Evolutionary conservation across 2,888 invertebrate genomes (phyloP).

Genomic region (Craniophora ligustri): DNA sequence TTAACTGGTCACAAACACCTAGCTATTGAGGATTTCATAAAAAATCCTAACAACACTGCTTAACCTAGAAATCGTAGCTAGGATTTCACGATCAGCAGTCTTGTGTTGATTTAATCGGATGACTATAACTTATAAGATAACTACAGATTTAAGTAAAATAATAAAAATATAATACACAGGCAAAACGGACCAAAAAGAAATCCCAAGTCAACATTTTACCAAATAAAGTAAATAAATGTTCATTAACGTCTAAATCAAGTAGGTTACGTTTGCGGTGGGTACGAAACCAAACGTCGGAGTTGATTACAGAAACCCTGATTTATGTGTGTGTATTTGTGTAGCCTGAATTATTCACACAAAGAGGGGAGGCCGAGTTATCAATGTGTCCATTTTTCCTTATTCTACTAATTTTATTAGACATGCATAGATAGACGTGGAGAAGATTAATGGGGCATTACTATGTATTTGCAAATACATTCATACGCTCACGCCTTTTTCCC

Average conservation of each 20-base stretch:
- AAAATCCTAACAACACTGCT: too few relatives aligned
- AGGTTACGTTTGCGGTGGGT: conserved; percentile 11
- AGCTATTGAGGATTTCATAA: too few relatives aligned
- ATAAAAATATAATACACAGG: too few relatives aligned
- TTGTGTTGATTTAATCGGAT: too few relatives aligned
- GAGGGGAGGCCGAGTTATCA: conserved; percentile 28
- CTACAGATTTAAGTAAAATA: not conserved
- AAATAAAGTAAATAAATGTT: conserved; percentile 42
- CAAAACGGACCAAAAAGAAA: too few relatives aligned
- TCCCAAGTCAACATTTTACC: conserved; percentile 2
- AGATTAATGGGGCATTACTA: not conserved
- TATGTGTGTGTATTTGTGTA: conserved; percentile 24
- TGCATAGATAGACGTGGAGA: not conserved
- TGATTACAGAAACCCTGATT: conserved; percentile 45
- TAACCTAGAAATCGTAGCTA: too few relatives aligned
- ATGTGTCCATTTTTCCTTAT: conserved; percentile 39
- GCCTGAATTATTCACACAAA: conserved; percentile 45
- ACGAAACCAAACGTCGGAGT: conserved; percentile 24
- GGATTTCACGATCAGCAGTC: too few relatives aligned
- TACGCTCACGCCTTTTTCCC: too few relatives aligned
- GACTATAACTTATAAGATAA: too few relatives aligned
- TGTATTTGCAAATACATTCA: too few relatives aligned
- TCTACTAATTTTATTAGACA: conserved; percentile 29
- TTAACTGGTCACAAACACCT: too few relatives aligned
- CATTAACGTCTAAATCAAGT: conserved; percentile 39